phyloP scores from a whole-genome alignment of 2,797 vertebrate genomes.

The Tenualosa ilisha region DNA sequence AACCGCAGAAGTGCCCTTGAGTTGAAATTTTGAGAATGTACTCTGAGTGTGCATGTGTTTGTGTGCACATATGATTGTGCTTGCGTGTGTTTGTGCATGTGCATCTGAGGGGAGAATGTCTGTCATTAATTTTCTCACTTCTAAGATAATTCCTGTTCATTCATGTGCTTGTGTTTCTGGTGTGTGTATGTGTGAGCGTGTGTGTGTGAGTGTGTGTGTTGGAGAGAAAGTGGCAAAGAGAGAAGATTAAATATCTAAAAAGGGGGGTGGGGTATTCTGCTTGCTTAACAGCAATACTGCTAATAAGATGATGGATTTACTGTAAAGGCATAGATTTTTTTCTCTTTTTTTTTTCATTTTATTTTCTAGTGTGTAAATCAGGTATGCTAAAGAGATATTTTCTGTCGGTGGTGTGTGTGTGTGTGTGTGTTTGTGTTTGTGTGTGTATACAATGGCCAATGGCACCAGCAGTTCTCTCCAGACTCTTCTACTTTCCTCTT shows the following conservation, averaged over 20 bases:
- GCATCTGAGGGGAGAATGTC: not conserved
- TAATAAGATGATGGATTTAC: not conserved
- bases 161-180: not conserved
- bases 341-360: not conserved
- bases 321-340: not conserved
- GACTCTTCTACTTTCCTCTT: not conserved
- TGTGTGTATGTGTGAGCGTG: not conserved
- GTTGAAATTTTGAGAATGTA: constrained; percentile 9
- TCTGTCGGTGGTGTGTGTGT: not conserved
- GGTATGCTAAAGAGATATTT: not conserved
- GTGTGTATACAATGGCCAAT: not conserved
- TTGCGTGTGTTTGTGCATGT: not conserved
- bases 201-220: not conserved
- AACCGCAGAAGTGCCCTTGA: not conserved
- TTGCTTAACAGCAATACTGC: not conserved
- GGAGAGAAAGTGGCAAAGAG: not conserved
- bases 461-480: constrained; percentile 5
- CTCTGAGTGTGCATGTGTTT: not conserved
- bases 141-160: not conserved
- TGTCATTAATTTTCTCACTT: not conserved
- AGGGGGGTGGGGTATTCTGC: not conserved
- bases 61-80: not conserved
- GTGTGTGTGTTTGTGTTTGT: not conserved
- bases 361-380: constrained; percentile 10
- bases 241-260: not conserved